phyloP scores from a whole-genome alignment of 2,888 invertebrate genomes.

The Exocentrus adspersus region DNA sequence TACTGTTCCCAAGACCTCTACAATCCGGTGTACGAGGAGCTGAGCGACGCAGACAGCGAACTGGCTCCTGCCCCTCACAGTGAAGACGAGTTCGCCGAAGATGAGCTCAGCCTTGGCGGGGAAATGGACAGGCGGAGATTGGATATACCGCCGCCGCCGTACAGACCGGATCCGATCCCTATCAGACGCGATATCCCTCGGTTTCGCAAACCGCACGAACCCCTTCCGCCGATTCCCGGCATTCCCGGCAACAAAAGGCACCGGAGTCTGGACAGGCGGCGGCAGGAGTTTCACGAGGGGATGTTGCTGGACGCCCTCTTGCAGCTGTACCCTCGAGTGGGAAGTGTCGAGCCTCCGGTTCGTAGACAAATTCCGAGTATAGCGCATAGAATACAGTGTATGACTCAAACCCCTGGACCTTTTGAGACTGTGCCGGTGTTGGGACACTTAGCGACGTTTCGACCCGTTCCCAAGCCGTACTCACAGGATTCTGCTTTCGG shows the following conservation, averaged over 20 bases:
- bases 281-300: constrained; percentile 83
- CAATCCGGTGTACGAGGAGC: constrained; percentile 86
- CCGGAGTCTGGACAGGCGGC: constrained; percentile 66
- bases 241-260: constrained; percentile 67
- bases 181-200: constrained; percentile 65
- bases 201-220: constrained; percentile 70
- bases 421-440: constrained; percentile 79
- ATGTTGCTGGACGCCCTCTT: constrained; percentile 78
- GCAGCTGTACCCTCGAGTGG: constrained; percentile 77
- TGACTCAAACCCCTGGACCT: constrained; percentile 63
- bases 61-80: constrained; percentile 72
- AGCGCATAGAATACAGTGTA: constrained; percentile 61
- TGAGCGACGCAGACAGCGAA: constrained; percentile 73
- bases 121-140: constrained; percentile 57
- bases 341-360: constrained; percentile 69
- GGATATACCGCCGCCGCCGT: constrained; percentile 62
- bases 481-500: constrained; percentile 82
- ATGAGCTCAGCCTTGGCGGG: constrained; percentile 75
- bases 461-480: constrained; percentile 72
- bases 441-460: constrained; percentile 70
- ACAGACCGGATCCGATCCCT: constrained; percentile 51
- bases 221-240: constrained; percentile 68
- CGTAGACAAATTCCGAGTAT: constrained; percentile 61
- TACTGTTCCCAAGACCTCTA: constrained; percentile 72
- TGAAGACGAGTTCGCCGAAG: constrained; percentile 88